Conservation (phyloP, 35 echinoderm and acorn worm genomes). For the Ophiothrix spiculata region DNA sequence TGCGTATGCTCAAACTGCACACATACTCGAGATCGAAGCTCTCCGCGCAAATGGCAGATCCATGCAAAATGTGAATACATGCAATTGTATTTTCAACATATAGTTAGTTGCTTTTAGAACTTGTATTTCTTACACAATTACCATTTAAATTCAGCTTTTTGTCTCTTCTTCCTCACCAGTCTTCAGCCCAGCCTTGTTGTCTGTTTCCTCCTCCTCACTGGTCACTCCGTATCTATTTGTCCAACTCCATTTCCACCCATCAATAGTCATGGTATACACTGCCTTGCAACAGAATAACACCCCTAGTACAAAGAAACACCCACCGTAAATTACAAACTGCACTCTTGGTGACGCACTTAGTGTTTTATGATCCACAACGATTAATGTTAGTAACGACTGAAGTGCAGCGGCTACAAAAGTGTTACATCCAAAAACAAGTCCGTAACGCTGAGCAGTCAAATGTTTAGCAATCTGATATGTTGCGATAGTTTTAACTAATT, state of each 20-base stretch:
- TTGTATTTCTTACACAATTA: too few species aligned
- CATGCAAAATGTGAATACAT: too few species aligned
- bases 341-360: constrained; percentile 61
- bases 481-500: constrained; percentile 94
- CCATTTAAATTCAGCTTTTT: too few species aligned
- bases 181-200: too few species aligned
- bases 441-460: constrained; percentile 70
- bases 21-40: too few species aligned
- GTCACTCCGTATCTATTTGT: background rate
- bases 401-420: constrained; percentile 84
- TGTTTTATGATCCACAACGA: constrained; percentile 72
- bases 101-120: too few species aligned
- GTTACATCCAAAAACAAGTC: constrained; percentile 90
- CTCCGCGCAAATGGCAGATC: too few species aligned
- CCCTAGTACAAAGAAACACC: constrained; percentile 45
- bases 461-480: constrained; percentile 88
- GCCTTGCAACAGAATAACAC: constrained; percentile 40
- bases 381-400: constrained; percentile 58
- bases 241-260: constrained; percentile 19
- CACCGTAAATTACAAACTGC: constrained; percentile 55
- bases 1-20: too few species aligned
- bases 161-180: too few species aligned
- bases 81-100: too few species aligned
- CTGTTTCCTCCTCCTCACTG: too few species aligned
- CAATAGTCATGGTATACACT: constrained; percentile 13